Base-by-base conservation (phyloP, 2,888 invertebrate genomes). In the Tyria jacobaeae region DNA sequence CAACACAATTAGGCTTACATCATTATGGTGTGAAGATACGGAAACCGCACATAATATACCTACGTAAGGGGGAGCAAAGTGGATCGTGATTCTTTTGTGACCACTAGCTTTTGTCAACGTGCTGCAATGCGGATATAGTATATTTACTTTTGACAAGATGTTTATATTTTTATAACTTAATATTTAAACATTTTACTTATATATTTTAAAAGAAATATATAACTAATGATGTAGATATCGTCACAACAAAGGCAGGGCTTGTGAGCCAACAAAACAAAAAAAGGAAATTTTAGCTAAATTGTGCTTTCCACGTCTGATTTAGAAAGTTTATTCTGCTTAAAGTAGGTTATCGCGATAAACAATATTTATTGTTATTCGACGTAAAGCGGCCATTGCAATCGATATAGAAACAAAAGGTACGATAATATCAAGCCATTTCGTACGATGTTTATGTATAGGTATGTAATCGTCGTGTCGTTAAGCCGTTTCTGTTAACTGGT, bases 91-190 rank as follows among this genome's bases (percentile, higher is more conserved):
- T 83, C 84, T 81, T 87, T 89, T 89, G 86, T 89, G 71, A 66
- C 67, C 68, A 72, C 71, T 76, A 75, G 84, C 86, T 87, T 82
- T 89, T 90, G 86, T 89, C 78, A 77, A 73, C 64, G 72, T 41
- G 80, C 81, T 86, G 87, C 88, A 87, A 90, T 89, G 85, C 70
- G 60, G 31, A 51, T 66, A n/a, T 49, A 67, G 62, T 52, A 27
- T 57, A 74, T 75, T 56, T 79, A 69, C 62, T 60, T n/a, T 64
- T 58, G 50, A 64, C 64, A 65, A 68, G 73, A 63, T 63, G 59
- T 54, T 64, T 53, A 62, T 67, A 31, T 31, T 31, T 31, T 31
- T n/a, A n/a, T n/a, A n/a, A n/a, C n/a, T n/a, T n/a, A n/a, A n/a
- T n/a, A n/a, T n/a, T n/a, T n/a, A n/a, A n/a, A n/a, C n/a, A n/a